phyloP scores from a whole-genome alignment of 2,888 invertebrate species.

The Melanargia galathea region DNA sequence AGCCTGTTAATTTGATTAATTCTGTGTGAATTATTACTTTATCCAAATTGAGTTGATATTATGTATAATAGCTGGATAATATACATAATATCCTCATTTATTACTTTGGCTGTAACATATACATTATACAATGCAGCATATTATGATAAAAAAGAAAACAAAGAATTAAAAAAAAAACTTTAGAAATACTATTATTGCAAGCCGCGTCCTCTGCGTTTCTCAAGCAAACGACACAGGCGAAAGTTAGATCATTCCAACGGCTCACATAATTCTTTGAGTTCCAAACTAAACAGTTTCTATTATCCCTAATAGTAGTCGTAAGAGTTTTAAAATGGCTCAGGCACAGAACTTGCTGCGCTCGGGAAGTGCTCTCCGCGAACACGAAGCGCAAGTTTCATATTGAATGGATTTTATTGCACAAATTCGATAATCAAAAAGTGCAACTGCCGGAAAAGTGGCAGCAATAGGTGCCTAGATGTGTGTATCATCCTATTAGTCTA shows the following conservation, averaged over 20 bases:
- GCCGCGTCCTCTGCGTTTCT: constrained; percentile 25
- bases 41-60: no score
- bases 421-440: constrained; percentile 65
- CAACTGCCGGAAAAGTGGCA: constrained; percentile 47
- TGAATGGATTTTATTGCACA: constrained; percentile 73
- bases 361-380: constrained; percentile 70
- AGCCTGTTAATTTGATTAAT: no score
- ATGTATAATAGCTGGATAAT: no score
- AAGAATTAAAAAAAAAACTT: background rate
- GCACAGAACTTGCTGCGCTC: constrained; percentile 72
- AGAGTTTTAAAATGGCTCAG: constrained; percentile 78
- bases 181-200: background rate
- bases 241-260: constrained; percentile 73
- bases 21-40: no score
- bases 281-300: constrained; percentile 75
- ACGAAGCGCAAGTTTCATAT: constrained; percentile 67
- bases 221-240: constrained; percentile 54
- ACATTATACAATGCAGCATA: no score
- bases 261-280: constrained; percentile 74
- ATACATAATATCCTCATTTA: no score
- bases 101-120: no score
- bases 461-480: background rate
- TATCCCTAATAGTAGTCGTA: constrained; percentile 78
- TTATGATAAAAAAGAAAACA: background rate
- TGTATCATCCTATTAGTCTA: no score